Base-by-base conservation (phyloP, 2,888 invertebrate genomes). In the Pristionchus entomophagus region DNA sequence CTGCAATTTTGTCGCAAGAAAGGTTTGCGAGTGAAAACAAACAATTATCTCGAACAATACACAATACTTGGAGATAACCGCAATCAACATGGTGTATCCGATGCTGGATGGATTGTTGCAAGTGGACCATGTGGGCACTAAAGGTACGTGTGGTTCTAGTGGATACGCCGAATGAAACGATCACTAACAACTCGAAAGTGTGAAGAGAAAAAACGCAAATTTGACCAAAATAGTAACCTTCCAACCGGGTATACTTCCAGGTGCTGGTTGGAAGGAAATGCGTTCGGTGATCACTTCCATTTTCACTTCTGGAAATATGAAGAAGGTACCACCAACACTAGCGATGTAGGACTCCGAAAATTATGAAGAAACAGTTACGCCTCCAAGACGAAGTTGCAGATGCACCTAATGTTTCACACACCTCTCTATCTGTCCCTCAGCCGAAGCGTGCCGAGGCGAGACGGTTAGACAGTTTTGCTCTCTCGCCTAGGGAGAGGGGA, bases 271-370 rank as follows among this genome's bases (percentile, higher is more conserved):
- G 96, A 96, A 95, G 91, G 94, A 94, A 80, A 93, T 96, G 41
- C 94, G 96, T 26, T 89, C 95, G 0, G 96, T 96, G 90, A 94
- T 96, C 91, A 95, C 96, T 0, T 95, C 96, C 0, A 95, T 95
- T 0, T 96, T 96, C 91, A 95, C 96, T 0, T 95, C 96, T 0
- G 95, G 95, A 12, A 96, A 96, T 93, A 93, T 96, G 80, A 96
- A 95, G 92, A 84, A 86, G 84, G 89, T 90, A 19, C n/a, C n/a
- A n/a, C n/a, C n/a, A 49, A 0, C 12, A 6, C 22, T n/a, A n/a
- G 22, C 22, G 6, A 14, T 73, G 69, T 45, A 26, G 17, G 41
- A 22, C n/a, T n/a, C 59, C 1, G 5, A 35, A n/a, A 29, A 41
- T 35, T 56, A 38, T 78, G 14, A n/a, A n/a, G n/a, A n/a, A n/a